Conservation (phyloP, 2,113 vertebrate genomes). For the Chionis minor region DNA sequence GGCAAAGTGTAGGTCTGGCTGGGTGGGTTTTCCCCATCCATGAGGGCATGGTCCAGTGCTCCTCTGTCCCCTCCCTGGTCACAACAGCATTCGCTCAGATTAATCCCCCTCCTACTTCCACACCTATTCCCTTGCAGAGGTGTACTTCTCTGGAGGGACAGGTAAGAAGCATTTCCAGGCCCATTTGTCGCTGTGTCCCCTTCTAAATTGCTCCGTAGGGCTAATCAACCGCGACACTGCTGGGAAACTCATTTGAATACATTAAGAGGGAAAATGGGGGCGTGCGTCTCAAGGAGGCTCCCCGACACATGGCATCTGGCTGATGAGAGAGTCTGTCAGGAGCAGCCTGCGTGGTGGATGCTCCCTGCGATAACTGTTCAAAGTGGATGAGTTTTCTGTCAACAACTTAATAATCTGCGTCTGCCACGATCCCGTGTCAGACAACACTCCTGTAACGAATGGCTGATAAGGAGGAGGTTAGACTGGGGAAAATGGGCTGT, state of each 20-base stretch:
- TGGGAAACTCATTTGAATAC: not conserved
- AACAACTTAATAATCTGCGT: slow-evolving; percentile 51
- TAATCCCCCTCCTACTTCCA: not conserved
- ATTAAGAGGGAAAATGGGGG: not conserved
- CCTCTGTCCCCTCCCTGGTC: not conserved
- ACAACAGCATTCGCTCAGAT: not conserved
- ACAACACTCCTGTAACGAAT: slow-evolving; percentile 2
- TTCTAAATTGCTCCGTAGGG: not conserved
- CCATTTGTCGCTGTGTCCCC: rapidly evolving
- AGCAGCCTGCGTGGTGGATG: slow-evolving; percentile 51
- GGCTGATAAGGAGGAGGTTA: slow-evolving; percentile 54
- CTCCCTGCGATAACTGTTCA: slow-evolving; percentile 27
- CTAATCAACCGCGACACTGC: not conserved
- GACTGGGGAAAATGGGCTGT: slow-evolving; percentile 23
- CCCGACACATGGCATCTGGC: not conserved
- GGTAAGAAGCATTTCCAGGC: not conserved
- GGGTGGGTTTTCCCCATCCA: not conserved
- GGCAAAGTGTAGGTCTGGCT: not conserved
- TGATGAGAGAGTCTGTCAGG: slow-evolving; percentile 60
- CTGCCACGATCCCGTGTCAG: slow-evolving; percentile 9
- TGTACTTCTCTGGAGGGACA: not conserved
- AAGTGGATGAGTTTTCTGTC: slow-evolving; percentile 61
- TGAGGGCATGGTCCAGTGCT: not conserved
- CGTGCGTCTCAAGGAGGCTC: not conserved
- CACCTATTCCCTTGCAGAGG: not conserved